Percentiles rank a stretch among this genome's conserved stretches.
These are phyloP conservation scores for Yponomeuta plumbellus DNA, from an alignment of 2,888 invertebrate species.

Conservation along the genomic window DNA sequence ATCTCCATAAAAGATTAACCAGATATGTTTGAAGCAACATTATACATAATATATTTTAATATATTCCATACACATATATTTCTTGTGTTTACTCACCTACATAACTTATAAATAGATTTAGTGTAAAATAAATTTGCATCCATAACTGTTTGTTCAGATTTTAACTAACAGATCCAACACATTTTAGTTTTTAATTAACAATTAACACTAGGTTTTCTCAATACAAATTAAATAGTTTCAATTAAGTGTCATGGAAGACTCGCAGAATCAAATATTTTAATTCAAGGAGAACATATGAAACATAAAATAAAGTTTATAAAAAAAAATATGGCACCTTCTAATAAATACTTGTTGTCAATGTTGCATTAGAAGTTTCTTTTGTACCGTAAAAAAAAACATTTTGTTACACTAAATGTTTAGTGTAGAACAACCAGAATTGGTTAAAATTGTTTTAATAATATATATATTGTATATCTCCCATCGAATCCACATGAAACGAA, in stretches of 20 bases:
- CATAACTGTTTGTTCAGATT: not conserved
- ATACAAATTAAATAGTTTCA: not conserved
- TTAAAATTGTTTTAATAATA: not conserved
- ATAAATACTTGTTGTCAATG: not conserved
- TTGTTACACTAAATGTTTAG: too few species aligned
- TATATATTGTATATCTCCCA: not conserved
- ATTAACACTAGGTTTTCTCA: not conserved
- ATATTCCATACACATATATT: not conserved
- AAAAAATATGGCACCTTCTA: not conserved
- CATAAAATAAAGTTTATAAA: not conserved
- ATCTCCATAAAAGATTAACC: constrained; percentile 1
- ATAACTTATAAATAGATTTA: not conserved
- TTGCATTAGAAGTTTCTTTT: not conserved
- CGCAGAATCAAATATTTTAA: not conserved
- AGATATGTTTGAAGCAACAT: constrained; percentile 9
- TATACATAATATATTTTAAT: not conserved
- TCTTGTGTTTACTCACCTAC: not conserved
- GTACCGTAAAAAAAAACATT: not conserved
- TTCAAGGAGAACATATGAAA: not conserved
- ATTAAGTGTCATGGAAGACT: not conserved
- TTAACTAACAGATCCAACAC: constrained; percentile 5
- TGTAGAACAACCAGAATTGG: too few species aligned
- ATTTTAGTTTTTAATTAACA: not conserved
- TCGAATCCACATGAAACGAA: not conserved
- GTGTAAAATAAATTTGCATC: not conserved